phyloP scores from a whole-genome alignment of 2,888 invertebrate species.

The Heteromurus nitidus region DNA sequence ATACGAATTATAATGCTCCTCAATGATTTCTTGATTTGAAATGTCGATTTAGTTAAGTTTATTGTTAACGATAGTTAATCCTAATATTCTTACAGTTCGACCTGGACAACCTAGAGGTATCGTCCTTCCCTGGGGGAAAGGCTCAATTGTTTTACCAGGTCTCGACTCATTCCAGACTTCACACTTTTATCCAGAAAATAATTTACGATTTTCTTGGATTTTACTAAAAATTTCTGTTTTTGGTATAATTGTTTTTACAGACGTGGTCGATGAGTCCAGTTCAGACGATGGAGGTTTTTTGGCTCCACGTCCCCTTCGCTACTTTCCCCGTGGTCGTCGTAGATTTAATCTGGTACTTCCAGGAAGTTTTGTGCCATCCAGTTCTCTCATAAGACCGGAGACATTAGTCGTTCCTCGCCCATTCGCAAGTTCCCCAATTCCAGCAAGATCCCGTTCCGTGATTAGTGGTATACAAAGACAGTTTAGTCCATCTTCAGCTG shows the following conservation, averaged over 20 bases:
- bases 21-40: not conserved
- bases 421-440: constrained; percentile 73
- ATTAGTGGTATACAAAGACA: constrained; percentile 69
- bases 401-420: constrained; percentile 69
- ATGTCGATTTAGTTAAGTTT: not conserved
- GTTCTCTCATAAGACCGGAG: constrained; percentile 71
- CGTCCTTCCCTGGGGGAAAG: constrained; percentile 70
- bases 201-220: no score
- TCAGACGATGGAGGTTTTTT: constrained; percentile 74
- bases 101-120: constrained; percentile 69
- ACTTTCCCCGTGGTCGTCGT: constrained; percentile 73
- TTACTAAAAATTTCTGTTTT: constrained; percentile 15
- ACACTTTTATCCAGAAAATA: not conserved
- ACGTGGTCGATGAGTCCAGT: constrained; percentile 72
- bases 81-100: constrained; percentile 6
- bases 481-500: constrained; percentile 68
- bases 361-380: constrained; percentile 73
- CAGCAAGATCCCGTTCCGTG: constrained; percentile 70
- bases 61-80: no score
- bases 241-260: constrained; percentile 47
- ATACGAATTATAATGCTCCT: not conserved
- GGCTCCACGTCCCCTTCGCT: constrained; percentile 73
- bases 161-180: not conserved
- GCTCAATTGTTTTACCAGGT: constrained; percentile 67
- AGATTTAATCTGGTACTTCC: constrained; percentile 74